phyloP scores from a whole-genome alignment of 2,113 vertebrate genomes.

The Pleuronectes platessa region DNA sequence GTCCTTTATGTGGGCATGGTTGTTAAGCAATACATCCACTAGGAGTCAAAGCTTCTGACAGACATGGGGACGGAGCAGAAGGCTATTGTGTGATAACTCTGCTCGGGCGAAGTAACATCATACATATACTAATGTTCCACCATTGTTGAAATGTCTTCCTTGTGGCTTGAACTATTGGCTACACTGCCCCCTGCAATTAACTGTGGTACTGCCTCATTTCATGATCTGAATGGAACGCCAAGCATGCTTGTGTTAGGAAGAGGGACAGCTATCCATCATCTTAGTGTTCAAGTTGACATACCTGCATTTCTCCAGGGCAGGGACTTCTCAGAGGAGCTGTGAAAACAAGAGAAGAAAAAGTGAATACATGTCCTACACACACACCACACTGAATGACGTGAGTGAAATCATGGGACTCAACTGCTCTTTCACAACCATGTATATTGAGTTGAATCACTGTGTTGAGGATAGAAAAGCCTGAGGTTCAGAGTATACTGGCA shows the following conservation, averaged over 20 bases:
- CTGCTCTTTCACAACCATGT: background rate
- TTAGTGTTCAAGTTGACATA: conserved; percentile 67
- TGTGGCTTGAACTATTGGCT: no score
- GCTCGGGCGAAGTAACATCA: no score
- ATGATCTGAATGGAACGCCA: background rate
- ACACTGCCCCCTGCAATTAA: background rate
- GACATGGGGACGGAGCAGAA: no score
- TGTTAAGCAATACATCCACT: no score
- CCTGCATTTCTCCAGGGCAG: conserved; percentile 97
- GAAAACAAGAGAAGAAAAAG: conserved; percentile 31
- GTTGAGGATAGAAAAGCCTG: conserved; percentile 22
- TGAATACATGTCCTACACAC: conserved; percentile 9
- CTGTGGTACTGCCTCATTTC: no score
- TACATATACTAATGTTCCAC: no score
- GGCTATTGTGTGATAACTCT: no score
- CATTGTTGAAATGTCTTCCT: no score
- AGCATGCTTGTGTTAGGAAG: background rate
- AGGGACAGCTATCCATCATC: conserved; percentile 6
- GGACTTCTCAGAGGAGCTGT: conserved; percentile 97
- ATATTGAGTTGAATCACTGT: conserved; percentile 4
- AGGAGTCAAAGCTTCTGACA: no score
- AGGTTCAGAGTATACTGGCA: background rate
- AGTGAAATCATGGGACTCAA: conserved; percentile 30
- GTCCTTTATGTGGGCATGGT: no score
- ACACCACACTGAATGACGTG: conserved; percentile 16